phyloP scores from a whole-genome alignment of 2,888 invertebrate genomes.

The Callimorpha dominula region DNA sequence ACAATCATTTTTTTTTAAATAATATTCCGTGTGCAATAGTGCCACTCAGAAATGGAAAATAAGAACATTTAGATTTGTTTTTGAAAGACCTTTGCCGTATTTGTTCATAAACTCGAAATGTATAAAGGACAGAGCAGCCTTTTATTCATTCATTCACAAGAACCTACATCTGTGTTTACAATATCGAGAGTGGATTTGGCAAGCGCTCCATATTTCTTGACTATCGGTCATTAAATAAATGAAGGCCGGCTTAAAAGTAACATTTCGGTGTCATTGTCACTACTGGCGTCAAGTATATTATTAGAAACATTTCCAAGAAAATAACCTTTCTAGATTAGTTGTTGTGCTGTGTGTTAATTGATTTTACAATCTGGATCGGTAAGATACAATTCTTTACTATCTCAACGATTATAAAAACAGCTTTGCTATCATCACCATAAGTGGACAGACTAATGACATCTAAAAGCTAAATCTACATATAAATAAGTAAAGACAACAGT shows the following conservation, averaged over 20 bases:
- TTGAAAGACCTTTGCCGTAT: not conserved
- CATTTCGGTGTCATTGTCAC: constrained; percentile 63
- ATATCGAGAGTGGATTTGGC: constrained; percentile 58
- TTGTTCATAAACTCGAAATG: not conserved
- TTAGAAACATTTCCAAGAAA: constrained; percentile 10
- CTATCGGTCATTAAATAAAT: constrained; percentile 64
- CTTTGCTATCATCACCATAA: too few species aligned
- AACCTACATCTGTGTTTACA: constrained; percentile 16
- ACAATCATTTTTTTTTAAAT: too few species aligned
- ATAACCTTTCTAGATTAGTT: not conserved
- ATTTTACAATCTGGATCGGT: not conserved
- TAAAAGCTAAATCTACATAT: too few species aligned
- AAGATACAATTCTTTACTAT: too few species aligned
- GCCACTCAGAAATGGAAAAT: too few species aligned
- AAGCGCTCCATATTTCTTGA: constrained; percentile 53
- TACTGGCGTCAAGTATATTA: constrained; percentile 15
- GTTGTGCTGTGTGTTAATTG: not conserved
- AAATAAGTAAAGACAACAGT: too few species aligned
- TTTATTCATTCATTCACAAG: not conserved
- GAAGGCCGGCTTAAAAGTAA: constrained; percentile 56
- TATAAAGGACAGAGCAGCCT: not conserved
- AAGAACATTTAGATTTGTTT: too few species aligned
- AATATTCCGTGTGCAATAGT: too few species aligned
- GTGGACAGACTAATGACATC: too few species aligned
- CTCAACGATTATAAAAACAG: too few species aligned